These are phyloP conservation scores for Odontocolon sp. DNA, from an alignment of 2,888 invertebrate species.

Conservation along the genomic window DNA sequence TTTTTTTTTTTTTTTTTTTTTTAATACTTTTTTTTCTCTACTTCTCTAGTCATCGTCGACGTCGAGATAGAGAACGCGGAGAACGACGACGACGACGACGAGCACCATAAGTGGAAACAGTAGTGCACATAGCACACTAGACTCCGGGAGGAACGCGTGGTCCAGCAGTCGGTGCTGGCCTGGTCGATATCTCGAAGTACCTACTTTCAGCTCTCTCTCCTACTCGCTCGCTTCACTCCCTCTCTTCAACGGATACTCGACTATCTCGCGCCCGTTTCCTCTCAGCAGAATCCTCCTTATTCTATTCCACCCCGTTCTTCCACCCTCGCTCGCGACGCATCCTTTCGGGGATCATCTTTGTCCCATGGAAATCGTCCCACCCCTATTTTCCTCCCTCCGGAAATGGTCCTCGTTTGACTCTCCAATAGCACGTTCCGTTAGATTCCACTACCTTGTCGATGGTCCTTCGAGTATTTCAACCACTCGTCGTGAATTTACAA, in stretches of 20 bases:
- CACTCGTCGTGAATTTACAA: no score
- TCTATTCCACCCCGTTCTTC: neutral
- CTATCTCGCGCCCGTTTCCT: constrained; percentile 4
- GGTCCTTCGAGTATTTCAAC: neutral
- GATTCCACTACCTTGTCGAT: no score
- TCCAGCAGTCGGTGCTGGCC: constrained; percentile 66
- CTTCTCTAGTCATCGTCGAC: constrained; percentile 35
- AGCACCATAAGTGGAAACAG: constrained; percentile 72
- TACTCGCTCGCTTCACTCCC: constrained; percentile 46
- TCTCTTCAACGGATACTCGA: constrained; percentile 4
- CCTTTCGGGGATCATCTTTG: constrained; percentile 37
- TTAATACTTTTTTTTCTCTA: constrained; percentile 14
- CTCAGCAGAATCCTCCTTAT: constrained; percentile 4
- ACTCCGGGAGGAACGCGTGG: constrained; percentile 57
- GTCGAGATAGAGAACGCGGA: constrained; percentile 28
- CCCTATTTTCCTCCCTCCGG: neutral
- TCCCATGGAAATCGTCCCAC: constrained; percentile 18
- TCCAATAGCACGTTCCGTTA: no score
- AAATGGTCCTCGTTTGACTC: neutral
- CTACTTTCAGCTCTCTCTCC: constrained; percentile 73
- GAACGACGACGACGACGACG: constrained; percentile 58
- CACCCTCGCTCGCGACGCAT: neutral
- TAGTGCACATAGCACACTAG: constrained; percentile 64
- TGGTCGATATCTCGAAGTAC: constrained; percentile 78
- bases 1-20: constrained; percentile 33